A percentile compares a stretch with the other conserved stretches of the same genome.
These are phyloP conservation scores for Yponomeuta sedellus DNA, from an alignment of 2,888 invertebrate species.

Conservation along the genomic window DNA sequence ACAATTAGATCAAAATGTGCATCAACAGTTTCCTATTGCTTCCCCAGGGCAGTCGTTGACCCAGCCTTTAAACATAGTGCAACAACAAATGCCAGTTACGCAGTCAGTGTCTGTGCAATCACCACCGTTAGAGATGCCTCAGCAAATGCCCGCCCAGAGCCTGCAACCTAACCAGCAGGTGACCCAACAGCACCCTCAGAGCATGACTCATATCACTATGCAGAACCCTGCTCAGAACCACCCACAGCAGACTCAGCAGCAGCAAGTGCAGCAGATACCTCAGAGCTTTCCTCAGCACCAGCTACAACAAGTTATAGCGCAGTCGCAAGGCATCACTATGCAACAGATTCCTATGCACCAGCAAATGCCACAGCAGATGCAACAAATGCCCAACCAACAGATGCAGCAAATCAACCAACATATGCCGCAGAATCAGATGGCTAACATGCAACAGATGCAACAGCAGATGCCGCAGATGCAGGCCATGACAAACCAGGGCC, in stretches of 20 bases:
- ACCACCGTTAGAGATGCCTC: slow-evolving; percentile 70
- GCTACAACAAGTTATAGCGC: slow-evolving; percentile 69
- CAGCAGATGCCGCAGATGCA: slow-evolving; percentile 73
- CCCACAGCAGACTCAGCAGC: slow-evolving; percentile 58
- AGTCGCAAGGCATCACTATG: slow-evolving; percentile 68
- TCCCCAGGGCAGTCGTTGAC: slow-evolving; percentile 72
- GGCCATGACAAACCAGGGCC: slow-evolving; percentile 63
- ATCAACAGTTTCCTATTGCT: slow-evolving; percentile 72
- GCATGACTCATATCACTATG: slow-evolving; percentile 72
- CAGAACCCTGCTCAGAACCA: slow-evolving; percentile 58
- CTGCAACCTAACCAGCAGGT: slow-evolving; percentile 62
- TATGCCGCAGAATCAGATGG: slow-evolving; percentile 63
- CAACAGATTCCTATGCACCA: slow-evolving; percentile 74
- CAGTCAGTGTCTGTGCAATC: slow-evolving; percentile 70
- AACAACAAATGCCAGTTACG: slow-evolving; percentile 63
- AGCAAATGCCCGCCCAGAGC: slow-evolving; percentile 61
- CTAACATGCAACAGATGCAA: slow-evolving; percentile 71
- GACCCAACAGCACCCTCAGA: slow-evolving; percentile 68
- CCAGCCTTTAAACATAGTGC: slow-evolving; percentile 64
- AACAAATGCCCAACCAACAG: slow-evolving; percentile 71
- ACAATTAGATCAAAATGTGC: slow-evolving; percentile 67
- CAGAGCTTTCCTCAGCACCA: slow-evolving; percentile 75
- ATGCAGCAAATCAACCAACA: slow-evolving; percentile 73
- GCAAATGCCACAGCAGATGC: slow-evolving; percentile 72
- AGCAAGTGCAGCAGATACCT: slow-evolving; percentile 70